A percentile compares a stretch with the other conserved stretches of the same genome.
Evolutionary conservation across 1,140 invertebrate species (phyloP).

Genomic region (Bombyx mandarina): DNA sequence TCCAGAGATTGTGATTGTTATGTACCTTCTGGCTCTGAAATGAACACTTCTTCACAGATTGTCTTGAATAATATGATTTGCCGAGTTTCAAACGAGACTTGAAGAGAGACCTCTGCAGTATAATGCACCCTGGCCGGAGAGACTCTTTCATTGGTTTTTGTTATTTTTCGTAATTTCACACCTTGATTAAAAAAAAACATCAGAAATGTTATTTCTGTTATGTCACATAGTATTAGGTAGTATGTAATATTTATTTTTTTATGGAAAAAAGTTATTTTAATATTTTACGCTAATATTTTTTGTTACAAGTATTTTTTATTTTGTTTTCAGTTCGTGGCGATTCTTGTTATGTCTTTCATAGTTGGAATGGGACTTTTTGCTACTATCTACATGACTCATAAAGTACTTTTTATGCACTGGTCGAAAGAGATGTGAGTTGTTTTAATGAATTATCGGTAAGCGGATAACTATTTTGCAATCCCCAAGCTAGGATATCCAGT

Average conservation of each 20-base stretch:
- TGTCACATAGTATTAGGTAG: not conserved
- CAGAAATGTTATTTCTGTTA: not conserved
- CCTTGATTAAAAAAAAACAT: not conserved
- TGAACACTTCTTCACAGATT: too few relatives aligned
- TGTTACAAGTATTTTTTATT: not conserved
- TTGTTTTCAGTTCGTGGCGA: constrained; percentile 20
- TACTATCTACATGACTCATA: constrained; percentile 27
- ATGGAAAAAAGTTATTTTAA: not conserved
- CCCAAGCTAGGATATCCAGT: too few relatives aligned
- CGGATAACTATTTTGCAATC: too few relatives aligned
- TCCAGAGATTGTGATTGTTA: too few relatives aligned
- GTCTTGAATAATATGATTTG: too few relatives aligned
- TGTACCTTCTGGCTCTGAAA: too few relatives aligned
- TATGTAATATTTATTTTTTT: not conserved
- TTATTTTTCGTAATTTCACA: not conserved
- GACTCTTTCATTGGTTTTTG: not conserved
- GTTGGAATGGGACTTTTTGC: constrained; percentile 18
- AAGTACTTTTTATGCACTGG: constrained; percentile 17
- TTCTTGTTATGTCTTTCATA: constrained; percentile 25
- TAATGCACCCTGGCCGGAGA: not conserved
- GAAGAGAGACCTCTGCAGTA: too few relatives aligned
- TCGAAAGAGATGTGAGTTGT: too few relatives aligned
- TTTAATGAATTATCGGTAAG: too few relatives aligned
- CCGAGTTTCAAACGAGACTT: too few relatives aligned
- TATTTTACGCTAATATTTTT: not conserved